phyloP scores from a whole-genome alignment of 2,797 vertebrate species.

The Pangasius djambal region DNA sequence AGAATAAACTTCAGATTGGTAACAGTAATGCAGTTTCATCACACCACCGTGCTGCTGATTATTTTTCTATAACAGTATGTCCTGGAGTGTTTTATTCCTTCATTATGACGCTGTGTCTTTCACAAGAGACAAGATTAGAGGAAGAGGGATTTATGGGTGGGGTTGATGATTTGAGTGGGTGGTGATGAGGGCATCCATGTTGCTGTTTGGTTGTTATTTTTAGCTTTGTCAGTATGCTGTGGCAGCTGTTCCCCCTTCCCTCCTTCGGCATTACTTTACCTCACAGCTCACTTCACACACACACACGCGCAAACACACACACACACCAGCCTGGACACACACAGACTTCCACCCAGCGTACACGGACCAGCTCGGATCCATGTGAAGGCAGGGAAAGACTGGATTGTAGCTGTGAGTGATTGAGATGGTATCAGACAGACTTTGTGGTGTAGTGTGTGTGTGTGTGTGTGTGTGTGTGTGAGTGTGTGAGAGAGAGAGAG shows the following conservation, averaged over 20 bases:
- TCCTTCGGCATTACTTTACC: conserved; percentile 13
- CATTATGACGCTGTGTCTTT: neutral
- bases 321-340: neutral
- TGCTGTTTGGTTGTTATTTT: conserved; percentile 53
- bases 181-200: conserved; percentile 11
- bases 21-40: neutral
- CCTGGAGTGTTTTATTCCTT: neutral
- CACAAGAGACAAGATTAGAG: neutral
- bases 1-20: neutral
- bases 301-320: neutral
- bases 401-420: conserved; percentile 31
- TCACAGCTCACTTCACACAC: neutral
- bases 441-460: neutral
- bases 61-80: neutral
- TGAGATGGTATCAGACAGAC: conserved; percentile 29
- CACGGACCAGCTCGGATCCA: neutral
- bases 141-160: neutral
- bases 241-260: conserved; percentile 50
- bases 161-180: conserved; percentile 11
- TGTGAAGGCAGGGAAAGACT: neutral
- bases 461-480: conserved; percentile 31
- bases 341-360: neutral
- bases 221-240: conserved; percentile 39
- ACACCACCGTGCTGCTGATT: neutral
- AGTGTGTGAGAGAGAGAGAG: neutral